Conservation (phyloP, 2,113 vertebrate species). For the Sminthopsis crassicaudata region DNA sequence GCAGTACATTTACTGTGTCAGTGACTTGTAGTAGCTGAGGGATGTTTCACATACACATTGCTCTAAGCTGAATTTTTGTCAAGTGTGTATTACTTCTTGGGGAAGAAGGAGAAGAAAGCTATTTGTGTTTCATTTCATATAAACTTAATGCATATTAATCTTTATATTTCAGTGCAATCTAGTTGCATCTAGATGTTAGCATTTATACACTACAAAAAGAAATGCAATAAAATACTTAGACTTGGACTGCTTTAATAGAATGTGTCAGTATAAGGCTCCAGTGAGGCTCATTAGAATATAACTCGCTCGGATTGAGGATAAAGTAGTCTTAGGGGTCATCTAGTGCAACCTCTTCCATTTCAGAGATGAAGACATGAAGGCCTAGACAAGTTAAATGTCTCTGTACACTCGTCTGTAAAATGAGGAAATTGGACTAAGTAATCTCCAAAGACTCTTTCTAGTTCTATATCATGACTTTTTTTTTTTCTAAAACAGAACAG, state of each 20-base stretch:
- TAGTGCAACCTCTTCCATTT: neutral
- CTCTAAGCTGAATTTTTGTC: neutral
- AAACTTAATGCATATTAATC: neutral
- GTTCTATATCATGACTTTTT: neutral
- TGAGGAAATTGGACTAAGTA: neutral
- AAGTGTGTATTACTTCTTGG: neutral
- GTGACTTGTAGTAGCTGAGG: neutral
- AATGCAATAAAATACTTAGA: neutral
- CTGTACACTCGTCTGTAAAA: neutral
- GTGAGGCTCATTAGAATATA: neutral
- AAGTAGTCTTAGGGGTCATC: neutral
- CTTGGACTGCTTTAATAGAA: neutral
- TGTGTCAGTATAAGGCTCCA: neutral
- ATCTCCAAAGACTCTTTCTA: neutral
- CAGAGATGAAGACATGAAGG: neutral
- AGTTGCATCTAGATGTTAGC: neutral
- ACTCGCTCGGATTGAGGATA: neutral
- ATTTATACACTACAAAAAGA: neutral
- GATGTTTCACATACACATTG: neutral
- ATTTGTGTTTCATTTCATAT: neutral
- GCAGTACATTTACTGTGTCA: neutral
- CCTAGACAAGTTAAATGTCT: neutral
- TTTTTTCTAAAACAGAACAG: neutral
- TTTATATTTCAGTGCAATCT: neutral
- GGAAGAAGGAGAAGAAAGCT: neutral